A percentile compares a stretch with the other conserved stretches of the same genome.
Conservation (phyloP, 1,140 invertebrate genomes). For the Magallana ariakensis region DNA sequence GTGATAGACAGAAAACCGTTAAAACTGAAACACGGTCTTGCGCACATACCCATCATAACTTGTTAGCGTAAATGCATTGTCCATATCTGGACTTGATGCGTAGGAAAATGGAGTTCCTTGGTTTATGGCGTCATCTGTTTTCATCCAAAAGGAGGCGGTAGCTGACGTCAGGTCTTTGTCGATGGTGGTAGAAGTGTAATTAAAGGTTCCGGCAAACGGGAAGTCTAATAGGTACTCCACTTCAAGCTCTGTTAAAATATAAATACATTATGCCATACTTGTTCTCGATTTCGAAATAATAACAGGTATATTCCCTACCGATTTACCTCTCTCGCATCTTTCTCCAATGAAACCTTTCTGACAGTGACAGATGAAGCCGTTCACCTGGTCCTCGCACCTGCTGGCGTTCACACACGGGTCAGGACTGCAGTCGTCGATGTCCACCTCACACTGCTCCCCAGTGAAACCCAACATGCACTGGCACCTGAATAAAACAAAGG, state of each 20-base stretch:
- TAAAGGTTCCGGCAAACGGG: constrained; percentile 61
- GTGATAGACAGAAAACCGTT: too few relatives aligned
- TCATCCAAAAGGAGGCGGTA: constrained; percentile 86
- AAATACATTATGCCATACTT: background rate
- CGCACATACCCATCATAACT: constrained; percentile 85
- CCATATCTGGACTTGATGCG: constrained; percentile 81
- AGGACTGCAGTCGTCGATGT: constrained; percentile 92
- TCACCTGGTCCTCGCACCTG: constrained; percentile 90
- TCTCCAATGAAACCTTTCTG: constrained; percentile 65
- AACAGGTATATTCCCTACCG: too few relatives aligned
- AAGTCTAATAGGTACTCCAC: constrained; percentile 65
- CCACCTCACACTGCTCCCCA: constrained; percentile 77
- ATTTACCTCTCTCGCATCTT: constrained; percentile 76
- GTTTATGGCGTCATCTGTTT: constrained; percentile 83
- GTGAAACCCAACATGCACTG: constrained; percentile 66
- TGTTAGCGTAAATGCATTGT: constrained; percentile 86
- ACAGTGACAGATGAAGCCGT: constrained; percentile 70
- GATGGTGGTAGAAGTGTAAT: constrained; percentile 66
- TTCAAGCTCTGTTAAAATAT: constrained; percentile 39
- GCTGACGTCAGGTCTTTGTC: constrained; percentile 78
- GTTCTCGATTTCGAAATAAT: background rate
- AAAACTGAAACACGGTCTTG: too few relatives aligned
- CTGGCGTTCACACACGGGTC: constrained; percentile 92
- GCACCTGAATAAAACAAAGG: constrained; percentile 60
- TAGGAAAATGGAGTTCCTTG: constrained; percentile 88